Base-by-base conservation (phyloP, 2,888 invertebrate genomes). In the Matsumyia berberina region DNA sequence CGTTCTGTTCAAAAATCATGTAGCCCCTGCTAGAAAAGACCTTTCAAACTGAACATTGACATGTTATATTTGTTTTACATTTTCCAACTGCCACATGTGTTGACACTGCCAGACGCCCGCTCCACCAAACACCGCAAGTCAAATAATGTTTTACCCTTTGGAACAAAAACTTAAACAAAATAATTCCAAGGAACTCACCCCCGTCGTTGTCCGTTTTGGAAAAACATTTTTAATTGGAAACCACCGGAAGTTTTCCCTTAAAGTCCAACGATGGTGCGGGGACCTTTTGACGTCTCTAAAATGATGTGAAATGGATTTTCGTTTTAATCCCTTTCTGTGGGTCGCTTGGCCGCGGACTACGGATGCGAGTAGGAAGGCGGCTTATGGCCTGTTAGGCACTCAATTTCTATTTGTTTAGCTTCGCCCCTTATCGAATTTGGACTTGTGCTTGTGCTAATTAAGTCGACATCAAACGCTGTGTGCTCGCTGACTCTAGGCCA, bases 251-350 rank as follows among this genome's bases (percentile, higher is more conserved):
- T 39, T 29, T 39, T 39, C 24, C 2, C 37, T 12, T n/a, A n/a
- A 24, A 24, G 35, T 24, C 19, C 46, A 6, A n/a, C 37, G 42
- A 24, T 24, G 24, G 2, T 17, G 17, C 1, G 12, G 35, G 0
- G 33, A 44, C 44, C 17, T 44, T 8, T 15, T 42, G 58, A 39
- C 53, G 62, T 53, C 42, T n/a, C 24, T 24, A 33, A 17, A 42
- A 33, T 49, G 35, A 72, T 79, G 44, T 55, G 49, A 79, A 79
- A 72, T 44, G 57, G 62, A 78, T 62, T 57, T 64, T 39, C 46
- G 42, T 37, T 42, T 62, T 11, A 31, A 70, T 62, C 62, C 53
- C 31, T 53, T 53, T 53, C 8, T 31, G 31, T 15, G 33, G 53
- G 15, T 53, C 19, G 12, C 44, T 44, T 6, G 11, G 37, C 1